Conservation (phyloP, 2,888 invertebrate species). For the Alitta virens region DNA sequence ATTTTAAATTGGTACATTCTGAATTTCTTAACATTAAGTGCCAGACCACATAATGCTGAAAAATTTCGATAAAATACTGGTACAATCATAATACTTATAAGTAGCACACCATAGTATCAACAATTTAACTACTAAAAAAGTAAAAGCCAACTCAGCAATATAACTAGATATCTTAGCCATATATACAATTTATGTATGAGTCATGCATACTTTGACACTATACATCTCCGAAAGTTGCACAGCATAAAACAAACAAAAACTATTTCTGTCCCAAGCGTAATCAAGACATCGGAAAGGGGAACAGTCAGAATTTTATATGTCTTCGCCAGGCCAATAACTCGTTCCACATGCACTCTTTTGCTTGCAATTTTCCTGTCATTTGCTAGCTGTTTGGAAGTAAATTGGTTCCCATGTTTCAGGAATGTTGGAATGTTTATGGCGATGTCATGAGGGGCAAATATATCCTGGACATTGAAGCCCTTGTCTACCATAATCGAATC, state of each 20-base stretch:
- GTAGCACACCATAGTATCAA: too few species aligned
- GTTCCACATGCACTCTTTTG: slow-evolving; percentile 8
- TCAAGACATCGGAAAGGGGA: background rate
- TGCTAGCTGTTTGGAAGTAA: background rate
- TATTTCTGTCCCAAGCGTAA: background rate
- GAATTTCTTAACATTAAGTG: too few species aligned
- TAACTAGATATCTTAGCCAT: too few species aligned
- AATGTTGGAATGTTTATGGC: background rate
- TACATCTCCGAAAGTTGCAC: slow-evolving; percentile 12
- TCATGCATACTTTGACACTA: too few species aligned
- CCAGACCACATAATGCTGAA: too few species aligned
- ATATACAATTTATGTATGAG: too few species aligned
- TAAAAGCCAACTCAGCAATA: too few species aligned
- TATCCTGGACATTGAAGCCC: slow-evolving; percentile 12
- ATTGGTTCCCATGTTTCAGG: background rate
- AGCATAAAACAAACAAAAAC: slow-evolving; percentile 13
- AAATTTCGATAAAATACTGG: too few species aligned
- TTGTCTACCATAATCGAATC: slow-evolving; percentile 10
- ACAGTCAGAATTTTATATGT: slow-evolving; percentile 10
- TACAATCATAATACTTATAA: too few species aligned
- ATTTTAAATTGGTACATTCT: too few species aligned
- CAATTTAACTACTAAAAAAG: too few species aligned
- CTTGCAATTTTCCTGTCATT: slow-evolving; percentile 3
- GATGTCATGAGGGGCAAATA: slow-evolving; percentile 4
- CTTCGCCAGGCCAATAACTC: slow-evolving; percentile 11